Base-by-base conservation (phyloP, 2,113 vertebrate genomes). In the Danio rerio region DNA sequence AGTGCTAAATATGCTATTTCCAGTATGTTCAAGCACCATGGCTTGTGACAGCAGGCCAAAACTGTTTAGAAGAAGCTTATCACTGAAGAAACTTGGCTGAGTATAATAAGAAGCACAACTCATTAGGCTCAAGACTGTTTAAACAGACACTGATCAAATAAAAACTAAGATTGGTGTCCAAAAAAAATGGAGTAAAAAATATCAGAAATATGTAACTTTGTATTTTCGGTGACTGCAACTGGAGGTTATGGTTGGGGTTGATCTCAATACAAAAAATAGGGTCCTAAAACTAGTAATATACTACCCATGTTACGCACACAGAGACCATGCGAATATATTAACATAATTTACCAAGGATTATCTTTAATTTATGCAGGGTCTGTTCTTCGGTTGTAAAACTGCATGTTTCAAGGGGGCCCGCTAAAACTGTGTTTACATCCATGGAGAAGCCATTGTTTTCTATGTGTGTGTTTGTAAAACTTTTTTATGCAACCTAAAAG, bases 311-410 rank as follows among this genome's bases (percentile, higher is more conserved):
- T 78, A 70, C 47, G 84, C 83, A 74, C 83, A 63, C 89, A 86
- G 88, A 89, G 65, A 86, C 87, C 80, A 56, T 79, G 87, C 15
- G 93, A 92, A 93, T 93, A 92, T 72, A 93, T 93, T 91, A 89
- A 89, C 92, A 93, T 93, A 93, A 92, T 92, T 93, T 93, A 89
- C 87, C 86, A 84, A 82, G 90, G 92, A 93, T 93, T 93, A 93
- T 92, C 91, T 90, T 84, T 92, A 92, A 94, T 93, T 92, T 93
- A 94, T 93, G 91, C 93, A 92, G 87, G 87, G 88, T 88, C 90
- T 85, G 86, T 88, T 89, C 89, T 91, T 88, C 89, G 91, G 88
- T 93, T 94, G 90, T 92, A 88, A 90, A 86, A 86, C 65, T 91
- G 85, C 83, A 89, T 89, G 89, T 89, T 93, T 90, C 81, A 85